These are phyloP conservation scores for Conus canariensis DNA, from an alignment of 2,888 invertebrate genomes.

Conservation along the genomic window DNA sequence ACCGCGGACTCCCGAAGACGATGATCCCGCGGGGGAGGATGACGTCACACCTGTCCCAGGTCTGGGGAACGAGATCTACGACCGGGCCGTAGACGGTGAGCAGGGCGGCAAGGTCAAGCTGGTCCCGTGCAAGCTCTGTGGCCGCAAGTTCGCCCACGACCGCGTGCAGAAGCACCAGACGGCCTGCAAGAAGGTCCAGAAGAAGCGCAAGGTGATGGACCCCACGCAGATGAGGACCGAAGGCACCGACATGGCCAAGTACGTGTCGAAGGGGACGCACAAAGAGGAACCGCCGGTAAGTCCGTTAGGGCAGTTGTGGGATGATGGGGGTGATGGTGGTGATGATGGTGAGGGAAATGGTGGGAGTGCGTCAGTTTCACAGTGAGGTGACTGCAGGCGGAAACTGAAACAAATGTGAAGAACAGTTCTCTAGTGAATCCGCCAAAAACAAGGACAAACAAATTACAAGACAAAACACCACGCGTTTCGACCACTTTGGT, in stretches of 20 bases:
- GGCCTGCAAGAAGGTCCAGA: constrained; percentile 69
- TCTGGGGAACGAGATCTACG: constrained; percentile 44
- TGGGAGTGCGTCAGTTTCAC: too few species aligned
- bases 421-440: too few species aligned
- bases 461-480: too few species aligned
- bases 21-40: neutral
- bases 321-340: neutral
- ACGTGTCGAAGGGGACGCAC: constrained; percentile 81
- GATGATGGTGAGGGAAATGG: too few species aligned
- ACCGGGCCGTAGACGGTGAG: constrained; percentile 52
- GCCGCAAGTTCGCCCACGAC: constrained; percentile 89
- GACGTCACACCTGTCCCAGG: constrained; percentile 3
- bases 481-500: too few species aligned
- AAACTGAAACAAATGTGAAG: too few species aligned
- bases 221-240: constrained; percentile 80
- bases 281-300: constrained; percentile 39
- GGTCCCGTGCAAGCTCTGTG: constrained; percentile 86
- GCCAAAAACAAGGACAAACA: too few species aligned
- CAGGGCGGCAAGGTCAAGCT: constrained; percentile 69
- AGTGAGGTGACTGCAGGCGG: too few species aligned
- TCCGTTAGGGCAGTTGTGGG: neutral
- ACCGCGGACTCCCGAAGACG: neutral
- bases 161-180: constrained; percentile 80
- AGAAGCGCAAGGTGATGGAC: constrained; percentile 75
- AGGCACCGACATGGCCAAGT: constrained; percentile 93